Conservation (phyloP, 2,888 invertebrate genomes). For the Dorcus parallelipipedus region DNA sequence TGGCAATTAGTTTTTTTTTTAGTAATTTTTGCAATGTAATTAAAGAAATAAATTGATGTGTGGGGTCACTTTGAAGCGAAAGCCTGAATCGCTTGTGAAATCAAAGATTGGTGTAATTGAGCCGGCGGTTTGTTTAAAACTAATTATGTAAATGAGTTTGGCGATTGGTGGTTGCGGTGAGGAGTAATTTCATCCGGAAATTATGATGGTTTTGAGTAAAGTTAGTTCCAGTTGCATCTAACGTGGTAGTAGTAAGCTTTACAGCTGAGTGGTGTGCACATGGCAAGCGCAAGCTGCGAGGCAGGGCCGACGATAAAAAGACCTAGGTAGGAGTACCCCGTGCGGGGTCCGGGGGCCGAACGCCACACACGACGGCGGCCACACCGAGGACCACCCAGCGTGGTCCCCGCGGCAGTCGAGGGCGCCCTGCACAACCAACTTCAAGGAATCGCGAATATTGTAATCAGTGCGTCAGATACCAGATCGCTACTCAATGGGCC, state of each 20-base stretch:
- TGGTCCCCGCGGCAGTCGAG: slow-evolving; percentile 33
- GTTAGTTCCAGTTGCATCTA: slow-evolving; percentile 1
- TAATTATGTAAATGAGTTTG: not conserved
- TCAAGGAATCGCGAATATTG: slow-evolving; percentile 39
- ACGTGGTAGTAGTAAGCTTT: slow-evolving; percentile 1
- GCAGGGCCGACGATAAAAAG: slow-evolving; percentile 29
- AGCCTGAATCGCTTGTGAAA: no score
- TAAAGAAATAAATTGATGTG: no score
- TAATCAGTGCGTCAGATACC: slow-evolving; percentile 37
- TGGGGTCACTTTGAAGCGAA: no score
- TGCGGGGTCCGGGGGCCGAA: slow-evolving; percentile 25
- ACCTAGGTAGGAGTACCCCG: slow-evolving; percentile 29
- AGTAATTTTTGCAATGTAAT: no score
- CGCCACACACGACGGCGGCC: slow-evolving; percentile 51
- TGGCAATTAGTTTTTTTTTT: no score
- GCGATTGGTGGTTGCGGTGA: not conserved
- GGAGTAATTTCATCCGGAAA: slow-evolving; percentile 1
- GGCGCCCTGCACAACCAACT: slow-evolving; percentile 19
- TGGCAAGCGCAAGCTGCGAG: slow-evolving; percentile 29
- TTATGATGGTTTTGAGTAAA: slow-evolving; percentile 6
- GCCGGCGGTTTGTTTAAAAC: not conserved
- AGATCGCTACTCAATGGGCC: slow-evolving; percentile 35
- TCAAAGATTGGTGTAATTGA: no score
- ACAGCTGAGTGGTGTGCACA: slow-evolving; percentile 22
- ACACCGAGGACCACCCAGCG: slow-evolving; percentile 49